Evolutionary conservation across 2,113 vertebrate species (phyloP).

Genomic region (Toxostoma redivivum): DNA sequence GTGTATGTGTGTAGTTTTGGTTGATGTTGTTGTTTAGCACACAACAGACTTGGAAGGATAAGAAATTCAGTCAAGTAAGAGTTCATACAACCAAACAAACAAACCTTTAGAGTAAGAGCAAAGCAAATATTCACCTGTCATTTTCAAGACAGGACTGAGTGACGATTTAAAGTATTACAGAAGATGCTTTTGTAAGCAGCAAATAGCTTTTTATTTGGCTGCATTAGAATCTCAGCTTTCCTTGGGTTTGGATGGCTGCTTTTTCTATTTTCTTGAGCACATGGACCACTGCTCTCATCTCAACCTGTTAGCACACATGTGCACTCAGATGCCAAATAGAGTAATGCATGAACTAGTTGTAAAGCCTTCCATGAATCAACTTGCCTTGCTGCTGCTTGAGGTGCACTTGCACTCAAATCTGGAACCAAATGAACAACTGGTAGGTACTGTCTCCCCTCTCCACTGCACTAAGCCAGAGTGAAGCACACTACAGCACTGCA

Average conservation of each 20-base stretch:
- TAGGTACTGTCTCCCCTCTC: background rate
- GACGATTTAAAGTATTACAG: background rate
- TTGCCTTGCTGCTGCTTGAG: background rate
- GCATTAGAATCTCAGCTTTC: background rate
- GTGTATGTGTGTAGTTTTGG: too few relatives aligned
- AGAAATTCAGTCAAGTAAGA: background rate
- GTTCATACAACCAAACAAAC: background rate
- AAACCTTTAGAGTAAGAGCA: background rate
- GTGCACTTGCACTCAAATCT: background rate
- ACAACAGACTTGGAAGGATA: background rate
- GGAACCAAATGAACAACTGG: background rate
- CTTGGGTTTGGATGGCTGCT: background rate
- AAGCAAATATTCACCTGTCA: background rate
- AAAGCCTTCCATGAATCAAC: background rate
- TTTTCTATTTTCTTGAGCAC: background rate
- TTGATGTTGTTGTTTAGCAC: background rate
- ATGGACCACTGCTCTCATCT: background rate
- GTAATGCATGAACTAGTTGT: background rate
- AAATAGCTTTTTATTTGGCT: background rate
- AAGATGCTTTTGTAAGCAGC: background rate
- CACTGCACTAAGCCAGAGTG: background rate
- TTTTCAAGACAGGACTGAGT: background rate
- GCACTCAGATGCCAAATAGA: background rate
- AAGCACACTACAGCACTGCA: background rate
- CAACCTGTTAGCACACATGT: accelerated